Evolutionary conservation across 2,113 vertebrate genomes (phyloP), one percentile per base, ranked within the genome.

Genomic region (Dicentrarchus labrax): DNA sequence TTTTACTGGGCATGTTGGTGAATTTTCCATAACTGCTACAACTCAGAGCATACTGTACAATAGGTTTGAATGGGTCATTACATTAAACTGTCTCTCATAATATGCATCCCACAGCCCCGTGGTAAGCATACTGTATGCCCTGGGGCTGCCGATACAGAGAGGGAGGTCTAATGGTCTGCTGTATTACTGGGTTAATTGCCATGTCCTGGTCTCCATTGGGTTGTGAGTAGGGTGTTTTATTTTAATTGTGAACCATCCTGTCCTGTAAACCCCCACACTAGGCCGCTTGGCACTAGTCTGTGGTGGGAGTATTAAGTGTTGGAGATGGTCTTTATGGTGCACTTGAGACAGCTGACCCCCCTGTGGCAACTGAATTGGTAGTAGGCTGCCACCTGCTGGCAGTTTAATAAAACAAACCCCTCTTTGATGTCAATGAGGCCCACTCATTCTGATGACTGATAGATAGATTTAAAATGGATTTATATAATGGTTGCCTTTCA

Each of bases 161-260:
- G 89, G 91, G 93, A 89, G 89, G 86, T 94, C 93, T 94, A 94
- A 95, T 93, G 85, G 91, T 87, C 91, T 86, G 84, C 89, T 87
- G 91, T 91, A 94, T 95, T 95, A 95, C 92, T 81, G 89, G 93
- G 88, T 93, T 94, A 95, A 96, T 95, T 94, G 93, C 90, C 93
- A 89, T 90, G 88, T 92, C 91, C 91, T 75, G 80, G 81, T 93
- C 92, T 91, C 93, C 66, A 36, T 43, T 93, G 93, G 91, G 88
- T 90, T 89, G 88, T 84, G 79, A 88, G 83, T 67, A 70, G 79
- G 72, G 73, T 48, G 72, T 93, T 94, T 93, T 88, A 91, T 88
- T 94, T 92, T 94, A 93, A 94, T 92, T 93, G 92, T 91, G 91
- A 93, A 89, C 84, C 89, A 89, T 91, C 74, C 84, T 62, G 61